Conservation (phyloP, 2,888 invertebrate genomes). For the Pterostichus madidus region DNA sequence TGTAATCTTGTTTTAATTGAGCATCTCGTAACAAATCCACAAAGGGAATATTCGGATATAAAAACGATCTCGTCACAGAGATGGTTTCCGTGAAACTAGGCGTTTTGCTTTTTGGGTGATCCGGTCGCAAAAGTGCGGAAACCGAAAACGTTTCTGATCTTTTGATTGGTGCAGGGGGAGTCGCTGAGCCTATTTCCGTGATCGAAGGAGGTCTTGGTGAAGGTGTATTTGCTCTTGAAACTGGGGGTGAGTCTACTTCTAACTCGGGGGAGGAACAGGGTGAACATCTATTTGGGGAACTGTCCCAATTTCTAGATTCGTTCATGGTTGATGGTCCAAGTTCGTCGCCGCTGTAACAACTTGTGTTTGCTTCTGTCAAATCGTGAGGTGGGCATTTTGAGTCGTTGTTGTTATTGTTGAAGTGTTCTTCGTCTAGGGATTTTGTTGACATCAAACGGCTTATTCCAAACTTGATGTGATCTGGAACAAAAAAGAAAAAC, state of each 20-base stretch:
- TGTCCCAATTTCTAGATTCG: constrained; percentile 73
- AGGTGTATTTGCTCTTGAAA: constrained; percentile 79
- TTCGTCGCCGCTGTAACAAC: constrained; percentile 80
- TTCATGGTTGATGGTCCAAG: constrained; percentile 15
- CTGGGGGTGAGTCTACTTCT: constrained; percentile 88
- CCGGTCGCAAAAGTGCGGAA: constrained; percentile 89
- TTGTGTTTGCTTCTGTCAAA: constrained; percentile 79
- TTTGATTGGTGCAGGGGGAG: constrained; percentile 78
- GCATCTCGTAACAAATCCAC: constrained; percentile 83
- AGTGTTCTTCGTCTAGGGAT: constrained; percentile 82
- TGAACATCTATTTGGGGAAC: constrained; percentile 74
- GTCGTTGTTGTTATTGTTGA: constrained; percentile 77
- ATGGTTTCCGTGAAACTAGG: constrained; percentile 78
- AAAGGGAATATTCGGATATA: constrained; percentile 82
- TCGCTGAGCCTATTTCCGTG: constrained; percentile 72
- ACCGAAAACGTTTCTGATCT: constrained; percentile 92
- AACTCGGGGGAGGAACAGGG: constrained; percentile 84
- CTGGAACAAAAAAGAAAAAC: constrained; percentile 79
- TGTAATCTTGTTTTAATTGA: constrained; percentile 75
- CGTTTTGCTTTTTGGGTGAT: constrained; percentile 80
- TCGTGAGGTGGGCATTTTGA: constrained; percentile 74
- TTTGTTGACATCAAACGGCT: constrained; percentile 87
- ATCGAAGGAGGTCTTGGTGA: constrained; percentile 78
- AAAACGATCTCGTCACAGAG: constrained; percentile 80
- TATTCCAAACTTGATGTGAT: constrained; percentile 91